Percentiles rank a stretch among this genome's conserved stretches.
Conservation (phyloP, 64 coral and sea anemone species). For the Pocillopora verrucosa region DNA sequence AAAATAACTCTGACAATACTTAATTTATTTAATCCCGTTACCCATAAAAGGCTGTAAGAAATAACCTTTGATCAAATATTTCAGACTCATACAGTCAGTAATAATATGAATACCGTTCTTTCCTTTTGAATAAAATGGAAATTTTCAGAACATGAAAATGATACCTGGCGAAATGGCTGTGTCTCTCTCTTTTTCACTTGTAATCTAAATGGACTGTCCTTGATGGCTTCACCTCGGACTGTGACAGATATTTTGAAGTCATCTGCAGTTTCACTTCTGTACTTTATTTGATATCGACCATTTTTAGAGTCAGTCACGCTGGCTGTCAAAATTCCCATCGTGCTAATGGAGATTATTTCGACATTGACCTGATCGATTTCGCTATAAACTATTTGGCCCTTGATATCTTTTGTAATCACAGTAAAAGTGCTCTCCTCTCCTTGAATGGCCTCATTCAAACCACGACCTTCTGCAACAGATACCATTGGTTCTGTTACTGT, state of each 20-base stretch:
- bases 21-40: no score
- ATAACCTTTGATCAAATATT: no score
- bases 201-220: conserved; percentile 1
- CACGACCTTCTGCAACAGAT: neutral
- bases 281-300: neutral
- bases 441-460: neutral
- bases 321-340: neutral
- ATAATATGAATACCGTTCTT: no score
- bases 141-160: no score
- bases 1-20: no score
- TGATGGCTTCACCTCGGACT: neutral
- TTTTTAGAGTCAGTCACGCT: neutral
- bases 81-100: no score
- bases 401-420: neutral
- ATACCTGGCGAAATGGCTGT: neutral
- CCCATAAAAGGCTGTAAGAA: no score
- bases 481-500: neutral
- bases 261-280: neutral
- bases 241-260: neutral
- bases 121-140: no score
- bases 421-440: neutral
- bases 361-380: neutral
- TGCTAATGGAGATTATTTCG: neutral
- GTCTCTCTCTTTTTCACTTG: neutral
- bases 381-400: neutral